Conservation (phyloP, 1,140 invertebrate species). For the Hyposmocoma kahamanoa region DNA sequence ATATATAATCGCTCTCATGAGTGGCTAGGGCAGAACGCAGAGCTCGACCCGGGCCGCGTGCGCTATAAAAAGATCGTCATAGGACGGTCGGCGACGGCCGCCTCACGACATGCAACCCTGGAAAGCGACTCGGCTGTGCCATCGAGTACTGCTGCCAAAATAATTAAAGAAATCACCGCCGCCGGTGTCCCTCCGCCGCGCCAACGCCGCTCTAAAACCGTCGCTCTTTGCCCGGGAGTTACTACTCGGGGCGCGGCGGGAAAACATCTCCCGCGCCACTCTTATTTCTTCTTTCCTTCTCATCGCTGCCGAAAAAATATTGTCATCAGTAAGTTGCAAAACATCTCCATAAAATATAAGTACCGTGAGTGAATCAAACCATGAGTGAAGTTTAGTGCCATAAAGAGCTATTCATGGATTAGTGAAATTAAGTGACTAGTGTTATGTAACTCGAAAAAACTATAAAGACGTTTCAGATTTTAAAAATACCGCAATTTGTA, state of each 20-base stretch:
- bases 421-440: constrained; percentile 63
- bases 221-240: constrained; percentile 78
- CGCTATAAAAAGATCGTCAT: constrained; percentile 74
- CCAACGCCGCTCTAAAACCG: constrained; percentile 81
- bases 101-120: constrained; percentile 73
- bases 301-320: constrained; percentile 66
- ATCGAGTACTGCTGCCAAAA: constrained; percentile 80
- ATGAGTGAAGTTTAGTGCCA: constrained; percentile 50
- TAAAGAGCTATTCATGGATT: constrained; percentile 29
- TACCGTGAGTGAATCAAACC: constrained; percentile 41
- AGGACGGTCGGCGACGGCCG: constrained; percentile 60
- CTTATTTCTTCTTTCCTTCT: constrained; percentile 72
- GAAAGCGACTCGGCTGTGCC: constrained; percentile 70
- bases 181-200: constrained; percentile 68
- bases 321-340: constrained; percentile 66
- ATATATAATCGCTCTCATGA: no score
- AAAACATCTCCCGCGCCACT: constrained; percentile 70
- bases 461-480: constrained; percentile 35
- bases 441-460: constrained; percentile 68
- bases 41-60: constrained; percentile 62
- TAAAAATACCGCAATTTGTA: constrained; percentile 75
- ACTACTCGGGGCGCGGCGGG: constrained; percentile 70
- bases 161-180: constrained; percentile 82
- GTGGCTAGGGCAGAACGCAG: no score
- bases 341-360: constrained; percentile 23